Conservation (phyloP, 2,797 vertebrate genomes). For the Oceanodroma leucorhoa region DNA sequence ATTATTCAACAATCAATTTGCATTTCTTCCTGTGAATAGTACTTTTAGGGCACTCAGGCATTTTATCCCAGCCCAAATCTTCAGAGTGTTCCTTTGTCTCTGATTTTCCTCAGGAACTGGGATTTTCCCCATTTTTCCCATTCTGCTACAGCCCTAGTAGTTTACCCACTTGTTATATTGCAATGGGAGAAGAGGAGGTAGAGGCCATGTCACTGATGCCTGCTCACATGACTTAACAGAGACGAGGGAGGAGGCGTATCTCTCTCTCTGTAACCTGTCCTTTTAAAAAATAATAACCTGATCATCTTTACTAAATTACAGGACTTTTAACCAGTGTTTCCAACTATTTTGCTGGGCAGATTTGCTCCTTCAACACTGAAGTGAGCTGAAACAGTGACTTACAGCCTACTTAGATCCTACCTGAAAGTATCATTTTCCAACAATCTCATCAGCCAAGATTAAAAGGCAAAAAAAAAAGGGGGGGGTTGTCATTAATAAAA, state of each 20-base stretch:
- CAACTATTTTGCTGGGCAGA: not conserved
- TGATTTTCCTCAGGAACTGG: not conserved
- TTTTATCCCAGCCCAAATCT: not conserved
- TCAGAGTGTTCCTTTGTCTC: not conserved
- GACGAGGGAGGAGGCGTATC: not conserved
- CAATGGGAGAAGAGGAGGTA: not conserved
- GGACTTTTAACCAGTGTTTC: not conserved
- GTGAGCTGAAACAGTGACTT: not conserved
- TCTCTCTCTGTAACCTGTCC: fast-evolving
- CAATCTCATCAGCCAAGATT: not conserved
- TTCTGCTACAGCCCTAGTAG: not conserved
- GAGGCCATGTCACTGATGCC: not conserved
- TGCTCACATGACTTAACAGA: not conserved
- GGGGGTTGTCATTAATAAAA: not conserved
- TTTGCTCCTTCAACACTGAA: not conserved
- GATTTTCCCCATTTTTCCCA: not conserved
- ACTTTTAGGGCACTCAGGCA: not conserved
- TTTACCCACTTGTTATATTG: not conserved
- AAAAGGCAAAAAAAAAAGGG: not conserved
- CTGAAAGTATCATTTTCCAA: not conserved
- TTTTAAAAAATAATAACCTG: not conserved
- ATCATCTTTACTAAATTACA: not conserved
- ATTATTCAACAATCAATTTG: not conserved
- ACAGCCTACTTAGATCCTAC: not conserved
- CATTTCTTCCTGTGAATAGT: not conserved